Evolutionary conservation across 2,888 invertebrate species (phyloP), one percentile per base, ranked within the genome.

Genomic region (Yponomeuta malinellus): DNA sequence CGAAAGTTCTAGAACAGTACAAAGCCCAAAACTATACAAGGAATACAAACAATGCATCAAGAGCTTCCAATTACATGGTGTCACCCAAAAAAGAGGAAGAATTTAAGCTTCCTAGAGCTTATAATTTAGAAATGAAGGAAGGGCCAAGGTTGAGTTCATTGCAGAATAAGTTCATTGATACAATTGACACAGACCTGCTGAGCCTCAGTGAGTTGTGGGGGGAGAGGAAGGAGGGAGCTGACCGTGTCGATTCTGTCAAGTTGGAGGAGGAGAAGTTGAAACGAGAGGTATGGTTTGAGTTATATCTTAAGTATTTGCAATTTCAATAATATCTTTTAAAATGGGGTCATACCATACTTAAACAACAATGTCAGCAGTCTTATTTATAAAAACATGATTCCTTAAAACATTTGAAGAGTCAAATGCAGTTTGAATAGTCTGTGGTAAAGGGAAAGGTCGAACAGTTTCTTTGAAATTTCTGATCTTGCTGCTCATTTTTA

Each of bases 241-340:
- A 90, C 2, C 88, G 84, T 71, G 76, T 83, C 2, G 78, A 82
- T 63, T 78, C 77, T 72, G 81, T 88, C 52, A 94, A 94, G 78
- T 84, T 96, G 2, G 95, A 96, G 80, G 97, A 97, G 82, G 97
- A 97, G 81, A 94, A 94, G 79, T 87, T 96, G 63, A 93, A 96
- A 72, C 91, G 97, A 79, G 95, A 96, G 92, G 96, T 96, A 89
- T 83, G 87, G 78, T 70, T 71, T 48, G 4, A 37, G 37, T 37
- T 37, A 5, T 37, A 37, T 37, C 5, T 37, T 5, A 2, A 37
- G 23, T 37, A 2, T 37, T 37, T 37, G 37, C 43, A 43, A 43
- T 8, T 43, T 43, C 5, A 43, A 5, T 43, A 43, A 5, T 43
- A 43, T 63, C 6, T 63, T 6, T 6, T 63, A 4, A n/a, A 63